A percentile compares a stretch with the other conserved stretches of the same genome.
Evolutionary conservation across 2,888 invertebrate species (phyloP).

Genomic region (Harpalus rubripes): DNA sequence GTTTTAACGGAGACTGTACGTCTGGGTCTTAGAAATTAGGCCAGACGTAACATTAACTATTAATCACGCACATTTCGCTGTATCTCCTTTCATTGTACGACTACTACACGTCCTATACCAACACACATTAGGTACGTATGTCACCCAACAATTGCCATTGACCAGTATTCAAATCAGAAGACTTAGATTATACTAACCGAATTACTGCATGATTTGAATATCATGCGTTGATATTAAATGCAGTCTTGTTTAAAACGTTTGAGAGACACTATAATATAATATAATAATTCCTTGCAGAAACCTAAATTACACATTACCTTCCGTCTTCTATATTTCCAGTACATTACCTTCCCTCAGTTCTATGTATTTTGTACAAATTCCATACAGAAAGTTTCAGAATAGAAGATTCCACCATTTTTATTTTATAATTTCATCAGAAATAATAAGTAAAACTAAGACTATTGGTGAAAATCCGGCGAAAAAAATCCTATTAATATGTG

Average conservation of each 20-base stretch:
- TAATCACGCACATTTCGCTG: slow-evolving; percentile 57
- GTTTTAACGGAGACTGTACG: slow-evolving; percentile 43
- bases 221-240: neutral
- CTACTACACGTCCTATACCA: neutral
- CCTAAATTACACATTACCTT: neutral
- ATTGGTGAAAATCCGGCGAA: no score
- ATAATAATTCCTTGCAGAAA: neutral
- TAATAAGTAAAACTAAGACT: no score
- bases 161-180: neutral
- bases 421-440: no score
- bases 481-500: no score
- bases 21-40: slow-evolving; percentile 61
- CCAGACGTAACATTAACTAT: slow-evolving; percentile 53
- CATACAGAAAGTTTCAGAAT: no score
- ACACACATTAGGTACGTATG: neutral
- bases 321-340: no score
- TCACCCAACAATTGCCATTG: neutral
- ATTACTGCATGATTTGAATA: neutral
- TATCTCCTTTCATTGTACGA: slow-evolving; percentile 37
- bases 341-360: no score
- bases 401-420: no score
- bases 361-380: no score
- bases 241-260: neutral
- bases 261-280: neutral
- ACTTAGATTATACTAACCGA: slow-evolving; percentile 9